A percentile compares a stretch with the other conserved stretches of the same genome.
Conservation (phyloP, 1,140 invertebrate genomes). For the Eriocheir sinensis region DNA sequence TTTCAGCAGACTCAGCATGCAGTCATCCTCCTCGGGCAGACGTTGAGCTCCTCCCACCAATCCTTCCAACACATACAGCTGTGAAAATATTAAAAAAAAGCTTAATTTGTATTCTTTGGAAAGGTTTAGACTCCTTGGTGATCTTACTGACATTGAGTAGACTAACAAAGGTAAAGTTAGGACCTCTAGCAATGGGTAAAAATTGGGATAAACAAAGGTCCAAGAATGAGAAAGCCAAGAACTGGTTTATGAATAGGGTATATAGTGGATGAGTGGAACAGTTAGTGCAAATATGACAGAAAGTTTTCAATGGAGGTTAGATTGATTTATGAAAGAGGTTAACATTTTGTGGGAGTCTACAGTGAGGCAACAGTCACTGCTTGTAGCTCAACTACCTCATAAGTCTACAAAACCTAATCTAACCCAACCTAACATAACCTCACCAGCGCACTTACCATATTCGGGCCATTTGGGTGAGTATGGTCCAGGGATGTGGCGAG, state of each 20-base stretch:
- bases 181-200: neutral
- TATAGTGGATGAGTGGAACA: too few species aligned
- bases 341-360: too few species aligned
- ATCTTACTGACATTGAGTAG: neutral
- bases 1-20: neutral
- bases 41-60: neutral
- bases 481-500: neutral
- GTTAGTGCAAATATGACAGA: too few species aligned
- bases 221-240: too few species aligned
- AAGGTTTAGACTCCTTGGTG: neutral
- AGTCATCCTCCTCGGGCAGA: neutral
- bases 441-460: too few species aligned
- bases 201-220: neutral
- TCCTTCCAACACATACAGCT: neutral
- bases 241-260: too few species aligned
- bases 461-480: neutral
- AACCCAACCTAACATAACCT: too few species aligned
- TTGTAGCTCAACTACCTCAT: too few species aligned
- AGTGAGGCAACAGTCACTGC: too few species aligned
- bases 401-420: too few species aligned
- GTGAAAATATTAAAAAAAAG: neutral
- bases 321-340: too few species aligned
- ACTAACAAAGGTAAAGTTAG: neutral
- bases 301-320: too few species aligned
- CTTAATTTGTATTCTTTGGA: neutral